Evolutionary conservation across 2,888 invertebrate genomes (phyloP).

Genomic region (Ellobium chinense): DNA sequence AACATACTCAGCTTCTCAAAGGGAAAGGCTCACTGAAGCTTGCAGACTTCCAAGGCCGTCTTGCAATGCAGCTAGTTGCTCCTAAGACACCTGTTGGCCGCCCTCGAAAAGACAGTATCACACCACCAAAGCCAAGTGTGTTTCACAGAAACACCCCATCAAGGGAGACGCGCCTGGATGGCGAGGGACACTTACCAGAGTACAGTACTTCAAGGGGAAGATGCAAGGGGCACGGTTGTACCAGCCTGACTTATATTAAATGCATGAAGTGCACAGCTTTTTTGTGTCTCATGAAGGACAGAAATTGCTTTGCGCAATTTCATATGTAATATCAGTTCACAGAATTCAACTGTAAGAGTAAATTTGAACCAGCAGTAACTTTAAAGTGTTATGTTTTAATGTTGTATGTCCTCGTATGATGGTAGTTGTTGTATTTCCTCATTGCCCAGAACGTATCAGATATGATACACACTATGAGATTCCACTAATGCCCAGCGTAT

Average conservation of each 20-base stretch:
- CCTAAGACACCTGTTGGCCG: background rate
- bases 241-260: background rate
- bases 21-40: background rate
- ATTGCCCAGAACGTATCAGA: background rate
- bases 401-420: too few species aligned
- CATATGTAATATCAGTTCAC: slow-evolving; percentile 1
- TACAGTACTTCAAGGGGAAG: slow-evolving; percentile 6
- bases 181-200: slow-evolving; percentile 20
- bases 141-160: slow-evolving; percentile 3
- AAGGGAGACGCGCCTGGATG: slow-evolving; percentile 17
- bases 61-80: background rate
- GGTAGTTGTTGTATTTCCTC: background rate
- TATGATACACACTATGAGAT: background rate
- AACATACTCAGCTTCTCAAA: slow-evolving; percentile 28
- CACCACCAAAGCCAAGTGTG: slow-evolving; percentile 16
- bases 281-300: slow-evolving; percentile 23
- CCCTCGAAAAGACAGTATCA: background rate
- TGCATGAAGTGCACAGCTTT: slow-evolving; percentile 23
- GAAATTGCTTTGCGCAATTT: slow-evolving; percentile 36
- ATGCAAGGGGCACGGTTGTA: slow-evolving; percentile 20
- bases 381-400: too few species aligned
- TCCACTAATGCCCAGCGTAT: background rate
- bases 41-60: background rate
- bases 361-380: too few species aligned
- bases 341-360: background rate